Conservation (phyloP, 1,140 invertebrate species). For the Hycleus cichorii region DNA sequence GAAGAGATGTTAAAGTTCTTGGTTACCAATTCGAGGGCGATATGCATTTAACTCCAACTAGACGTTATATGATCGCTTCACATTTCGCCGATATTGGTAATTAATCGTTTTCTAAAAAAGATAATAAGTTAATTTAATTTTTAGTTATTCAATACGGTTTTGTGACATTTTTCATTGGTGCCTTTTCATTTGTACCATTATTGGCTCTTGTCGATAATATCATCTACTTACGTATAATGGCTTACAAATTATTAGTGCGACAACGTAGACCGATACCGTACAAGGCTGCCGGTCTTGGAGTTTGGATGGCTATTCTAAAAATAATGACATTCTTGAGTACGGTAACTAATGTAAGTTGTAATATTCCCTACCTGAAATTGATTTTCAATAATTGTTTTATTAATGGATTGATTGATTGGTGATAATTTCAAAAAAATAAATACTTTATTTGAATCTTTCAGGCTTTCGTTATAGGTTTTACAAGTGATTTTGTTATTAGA, state of each 20-base stretch:
- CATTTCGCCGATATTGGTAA: constrained; percentile 30
- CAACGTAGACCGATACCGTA: constrained; percentile 61
- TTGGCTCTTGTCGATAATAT: constrained; percentile 75
- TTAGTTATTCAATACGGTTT: constrained; percentile 78
- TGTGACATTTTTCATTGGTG: constrained; percentile 75
- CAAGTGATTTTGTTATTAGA: constrained; percentile 1
- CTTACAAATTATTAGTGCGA: constrained; percentile 66
- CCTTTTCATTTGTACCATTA: constrained; percentile 72
- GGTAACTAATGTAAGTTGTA: neutral
- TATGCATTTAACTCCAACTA: neutral
- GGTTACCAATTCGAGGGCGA: no score
- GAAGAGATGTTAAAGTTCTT: no score
- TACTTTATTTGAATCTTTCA: neutral
- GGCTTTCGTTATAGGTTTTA: constrained; percentile 6
- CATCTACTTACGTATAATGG: constrained; percentile 70
- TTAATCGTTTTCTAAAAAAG: neutral
- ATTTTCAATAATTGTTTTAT: no score
- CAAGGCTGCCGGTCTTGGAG: constrained; percentile 56
- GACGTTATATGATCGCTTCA: constrained; percentile 20
- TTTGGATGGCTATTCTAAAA: neutral
- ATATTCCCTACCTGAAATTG: no score
- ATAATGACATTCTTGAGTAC: neutral
- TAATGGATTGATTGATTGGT: no score
- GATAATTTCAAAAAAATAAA: no score
- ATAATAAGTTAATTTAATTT: constrained; percentile 18